Evolutionary conservation across 1,140 invertebrate genomes (phyloP), one percentile per base, ranked within the genome.

Genomic region (Lordiphosa clarofinis): DNA sequence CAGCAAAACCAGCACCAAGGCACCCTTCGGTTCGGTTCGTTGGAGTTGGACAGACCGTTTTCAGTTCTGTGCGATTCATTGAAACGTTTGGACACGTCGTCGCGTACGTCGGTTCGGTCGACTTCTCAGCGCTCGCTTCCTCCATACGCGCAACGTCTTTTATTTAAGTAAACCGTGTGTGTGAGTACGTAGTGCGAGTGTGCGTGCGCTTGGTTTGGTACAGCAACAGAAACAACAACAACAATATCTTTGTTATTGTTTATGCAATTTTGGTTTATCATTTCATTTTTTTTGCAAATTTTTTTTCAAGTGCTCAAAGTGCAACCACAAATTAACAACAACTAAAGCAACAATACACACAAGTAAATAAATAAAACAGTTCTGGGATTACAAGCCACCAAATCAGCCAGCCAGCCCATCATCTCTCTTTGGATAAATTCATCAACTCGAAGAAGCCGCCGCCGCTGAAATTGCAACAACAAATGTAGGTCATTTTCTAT

Each of bases 31-130:
- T 28, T 49, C 47, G 40, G 60, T 35, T 47, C 50, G 49, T 13
- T 12, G 24, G 42, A 24, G 49, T 13, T 12, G 24, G 42, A 24
- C 21, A 24, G 5, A 2, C 5, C 67, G 62, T 81, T 81, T 69
- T 46, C 43, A 81, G 75, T 81, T 81, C 67, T 76, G 69, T 81
- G 62, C 74, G 66, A 76, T 70, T 70, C 73, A 63, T 81, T 75
- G 75, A 75, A 76, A 55, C 65, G 73, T 67, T 70, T 76, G 64
- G 75, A 76, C 73, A 62, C 75, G 75, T 76, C 50, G 53, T 58
- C 44, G 54, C 44, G 55, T 56, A 13, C 46, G 53, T 31, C 57
- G 49, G 40, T 57, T 38, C 10, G 10, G 36, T 38, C 10, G 10
- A 4, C 36, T 12, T 42, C 13, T 42, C 3, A 13, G 4, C n/a